Percentiles rank a stretch among this genome's conserved stretches.
Conservation (phyloP, 1,140 invertebrate genomes). For the Callitettix versicolor region DNA sequence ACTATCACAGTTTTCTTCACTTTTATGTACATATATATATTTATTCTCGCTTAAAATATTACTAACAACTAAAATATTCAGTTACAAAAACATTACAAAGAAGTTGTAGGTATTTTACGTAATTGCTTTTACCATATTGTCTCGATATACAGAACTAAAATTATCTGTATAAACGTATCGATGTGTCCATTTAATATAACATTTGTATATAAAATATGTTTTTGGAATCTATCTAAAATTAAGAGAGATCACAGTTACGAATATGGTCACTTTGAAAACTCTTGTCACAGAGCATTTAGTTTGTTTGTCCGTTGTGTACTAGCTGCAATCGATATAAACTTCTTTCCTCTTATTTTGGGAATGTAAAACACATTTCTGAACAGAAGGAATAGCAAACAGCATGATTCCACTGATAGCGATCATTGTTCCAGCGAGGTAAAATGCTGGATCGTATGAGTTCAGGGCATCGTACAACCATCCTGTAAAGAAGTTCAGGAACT, state of each 20-base stretch:
- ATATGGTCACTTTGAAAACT: too few relatives aligned
- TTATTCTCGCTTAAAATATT: too few relatives aligned
- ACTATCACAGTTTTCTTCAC: too few relatives aligned
- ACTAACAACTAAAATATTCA: too few relatives aligned
- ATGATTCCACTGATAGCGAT: slow-evolving; percentile 81
- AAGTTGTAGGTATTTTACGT: too few relatives aligned
- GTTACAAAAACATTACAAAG: too few relatives aligned
- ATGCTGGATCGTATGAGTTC: slow-evolving; percentile 71
- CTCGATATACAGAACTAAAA: too few relatives aligned
- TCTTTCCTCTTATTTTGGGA: not conserved
- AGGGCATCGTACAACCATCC: slow-evolving; percentile 69
- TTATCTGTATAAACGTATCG: too few relatives aligned
- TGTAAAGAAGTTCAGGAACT: slow-evolving; percentile 39
- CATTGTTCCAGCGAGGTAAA: slow-evolving; percentile 67
- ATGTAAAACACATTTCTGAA: slow-evolving; percentile 42
- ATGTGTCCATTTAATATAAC: not conserved
- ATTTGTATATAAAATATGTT: slow-evolving; percentile 6
- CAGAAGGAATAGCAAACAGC: slow-evolving; percentile 72
- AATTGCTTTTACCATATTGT: too few relatives aligned
- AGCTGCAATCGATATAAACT: not conserved
- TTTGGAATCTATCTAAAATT: not conserved
- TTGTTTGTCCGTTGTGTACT: not conserved
- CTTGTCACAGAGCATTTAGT: not conserved
- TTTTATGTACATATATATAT: too few relatives aligned
- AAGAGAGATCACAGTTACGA: slow-evolving; percentile 6